Evolutionary conservation across 2,888 invertebrate genomes (phyloP), one percentile per base, ranked within the genome.

Genomic region (Melipona bicolor): DNA sequence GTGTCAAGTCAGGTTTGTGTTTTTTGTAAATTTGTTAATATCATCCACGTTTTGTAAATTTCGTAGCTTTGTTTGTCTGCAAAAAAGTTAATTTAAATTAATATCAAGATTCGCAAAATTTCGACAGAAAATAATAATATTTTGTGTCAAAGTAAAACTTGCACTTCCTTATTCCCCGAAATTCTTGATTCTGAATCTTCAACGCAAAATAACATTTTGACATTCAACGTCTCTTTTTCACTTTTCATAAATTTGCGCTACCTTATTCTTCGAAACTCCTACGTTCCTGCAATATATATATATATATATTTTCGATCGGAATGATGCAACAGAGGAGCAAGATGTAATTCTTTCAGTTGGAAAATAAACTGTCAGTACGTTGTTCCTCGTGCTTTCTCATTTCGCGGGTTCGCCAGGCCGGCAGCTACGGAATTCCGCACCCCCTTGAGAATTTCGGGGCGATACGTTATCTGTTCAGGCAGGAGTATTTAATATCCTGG

Each of bases 401-500:
- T 71, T 81, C 65, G 67, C 56, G 69, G 82, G 56, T 52, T 67
- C 61, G 73, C 21, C 71, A 54, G 32, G 59, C 50, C 77, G 77
- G 64, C 75, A 73, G 70, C 77, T 76, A 62, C 79, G 87, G 87
- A 89, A 89, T 89, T 89, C 81, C 78, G 81, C 77, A 49, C 81
- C 81, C 86, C 86, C 74, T 73, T 59, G 70, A 80, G 89, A 89
- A 89, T 89, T 89, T 88, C 82, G 71, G 73, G 78, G 74, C 88
- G 88, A 89, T 89, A 88, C 81, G 85, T 89, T 89, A 89, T 87
- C 89, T 77, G 81, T 62, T 79, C 79, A 65, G 86, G 84, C 89
- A 89, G 87, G 88, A 77, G 87, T 89, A 89, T 88, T 87, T 89
- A 89, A 89, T 89, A 89, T 89, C 88, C 81, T 70, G 79, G 81